Conservation (phyloP, 2,113 vertebrate species). For the Engystomops pustulosus region DNA sequence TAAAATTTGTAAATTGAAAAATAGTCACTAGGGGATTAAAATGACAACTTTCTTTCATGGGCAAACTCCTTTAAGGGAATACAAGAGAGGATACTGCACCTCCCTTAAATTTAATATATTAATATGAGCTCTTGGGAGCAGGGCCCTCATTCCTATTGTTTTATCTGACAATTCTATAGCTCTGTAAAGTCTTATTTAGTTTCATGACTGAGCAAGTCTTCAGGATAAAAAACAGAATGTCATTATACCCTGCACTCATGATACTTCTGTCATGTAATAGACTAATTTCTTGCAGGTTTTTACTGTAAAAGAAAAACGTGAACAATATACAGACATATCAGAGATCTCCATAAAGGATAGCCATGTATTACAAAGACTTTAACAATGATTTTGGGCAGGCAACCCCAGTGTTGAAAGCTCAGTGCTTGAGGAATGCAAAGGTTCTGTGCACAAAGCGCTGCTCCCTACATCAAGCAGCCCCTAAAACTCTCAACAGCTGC, state of each 20-base stretch:
- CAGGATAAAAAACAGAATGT: too few species aligned
- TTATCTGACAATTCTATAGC: too few species aligned
- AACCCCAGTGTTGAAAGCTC: conserved; percentile 10
- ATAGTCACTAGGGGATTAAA: too few species aligned
- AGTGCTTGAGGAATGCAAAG: conserved; percentile 5
- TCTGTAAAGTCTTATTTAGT: too few species aligned
- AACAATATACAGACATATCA: background rate
- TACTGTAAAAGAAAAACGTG: background rate
- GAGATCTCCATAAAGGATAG: background rate
- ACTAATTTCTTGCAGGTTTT: background rate
- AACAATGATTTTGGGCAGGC: background rate
- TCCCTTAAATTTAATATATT: too few species aligned
- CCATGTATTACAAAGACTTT: background rate
- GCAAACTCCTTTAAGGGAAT: too few species aligned
- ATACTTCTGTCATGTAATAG: background rate
- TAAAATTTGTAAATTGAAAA: too few species aligned
- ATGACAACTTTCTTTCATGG: too few species aligned
- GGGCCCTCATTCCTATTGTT: too few species aligned
- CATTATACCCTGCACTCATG: background rate
- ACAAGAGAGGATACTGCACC: too few species aligned
- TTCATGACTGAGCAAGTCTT: too few species aligned
- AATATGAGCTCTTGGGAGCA: too few species aligned
- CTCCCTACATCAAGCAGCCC: background rate
- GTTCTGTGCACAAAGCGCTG: background rate
- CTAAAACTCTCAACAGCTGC: conserved; percentile 59